Base-by-base conservation (phyloP, 2,797 vertebrate genomes). In the Ctenochaetus hawaiiensis region DNA sequence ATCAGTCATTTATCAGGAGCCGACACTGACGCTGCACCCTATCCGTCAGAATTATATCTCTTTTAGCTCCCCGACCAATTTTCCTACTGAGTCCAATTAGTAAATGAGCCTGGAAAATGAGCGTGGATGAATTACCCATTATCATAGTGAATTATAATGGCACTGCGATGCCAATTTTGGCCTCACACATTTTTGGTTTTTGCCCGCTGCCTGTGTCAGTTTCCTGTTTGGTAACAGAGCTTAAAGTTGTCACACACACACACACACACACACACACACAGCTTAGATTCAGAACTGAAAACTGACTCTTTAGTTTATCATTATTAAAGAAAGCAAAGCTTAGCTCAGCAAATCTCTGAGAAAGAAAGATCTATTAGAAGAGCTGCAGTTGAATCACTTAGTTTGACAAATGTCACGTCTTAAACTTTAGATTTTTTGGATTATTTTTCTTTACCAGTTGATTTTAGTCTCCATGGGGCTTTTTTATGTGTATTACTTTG, bases 71-170 rank as follows among this genome's bases (percentile, higher is more conserved):
- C 26, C 18, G 16, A 69, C 67, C 75, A 82, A 82, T 88, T 91
- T 72, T 67, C 47, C 76, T 39, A 78, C 77, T 6, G 49, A 87
- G 88, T 81, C 86, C 78, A 90, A 89, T 90, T 89, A 84, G 85
- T 75, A 84, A 89, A 91, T 86, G 49, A 87, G 63, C 57, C 64
- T 49, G 68, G 72, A 84, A 84, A 89, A 85, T 76, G 76, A 89
- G 86, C 77, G 18, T 70, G 80, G 78, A 79, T 78, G 76, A 86
- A 83, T 85, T 48, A 86, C 56, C 81, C 82, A 80, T 88, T 83
- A 88, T 84, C 59, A 10, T 43, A 39, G 47, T 81, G 58, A 86
- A 78, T 84, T 82, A 67, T 39, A 67, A 67, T 41, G 47, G 73
- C 51, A n/a, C 44, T 26, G 67, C 10, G 41, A 62, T 81, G 76